These are phyloP conservation scores for Disparrhopalites patrizii DNA, from an alignment of 2,888 invertebrate genomes.

Conservation along the genomic window DNA sequence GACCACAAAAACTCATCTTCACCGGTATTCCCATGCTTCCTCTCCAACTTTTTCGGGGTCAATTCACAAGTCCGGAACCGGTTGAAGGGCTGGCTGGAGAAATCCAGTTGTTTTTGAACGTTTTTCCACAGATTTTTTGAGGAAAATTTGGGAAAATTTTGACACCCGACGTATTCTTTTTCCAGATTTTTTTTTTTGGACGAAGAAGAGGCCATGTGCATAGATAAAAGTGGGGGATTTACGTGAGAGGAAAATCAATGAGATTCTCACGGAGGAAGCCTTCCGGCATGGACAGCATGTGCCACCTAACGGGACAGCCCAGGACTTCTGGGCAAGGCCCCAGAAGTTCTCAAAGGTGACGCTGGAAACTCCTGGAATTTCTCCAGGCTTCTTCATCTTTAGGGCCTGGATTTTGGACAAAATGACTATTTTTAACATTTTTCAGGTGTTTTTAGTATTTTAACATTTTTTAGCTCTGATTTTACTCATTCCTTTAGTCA, in stretches of 20 bases:
- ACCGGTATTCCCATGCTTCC: not conserved
- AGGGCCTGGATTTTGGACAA: too few species aligned
- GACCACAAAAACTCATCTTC: not conserved
- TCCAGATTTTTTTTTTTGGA: not conserved
- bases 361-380: too few species aligned
- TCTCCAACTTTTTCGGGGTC: not conserved
- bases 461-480: too few species aligned
- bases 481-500: too few species aligned
- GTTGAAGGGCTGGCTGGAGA: too few species aligned
- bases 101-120: not conserved
- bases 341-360: too few species aligned
- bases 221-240: not conserved
- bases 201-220: not conserved
- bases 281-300: not conserved
- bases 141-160: not conserved
- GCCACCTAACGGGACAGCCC: not conserved
- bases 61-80: too few species aligned
- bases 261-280: not conserved
- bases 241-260: constrained; percentile 4
- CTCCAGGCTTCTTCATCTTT: too few species aligned
- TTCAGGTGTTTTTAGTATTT: too few species aligned
- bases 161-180: not conserved
- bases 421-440: too few species aligned
- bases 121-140: not conserved
- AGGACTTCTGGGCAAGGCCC: too few species aligned